These are phyloP conservation scores for Poeciliopsis retropinna DNA, from an alignment of 2,113 vertebrate species.

Conservation along the genomic window DNA sequence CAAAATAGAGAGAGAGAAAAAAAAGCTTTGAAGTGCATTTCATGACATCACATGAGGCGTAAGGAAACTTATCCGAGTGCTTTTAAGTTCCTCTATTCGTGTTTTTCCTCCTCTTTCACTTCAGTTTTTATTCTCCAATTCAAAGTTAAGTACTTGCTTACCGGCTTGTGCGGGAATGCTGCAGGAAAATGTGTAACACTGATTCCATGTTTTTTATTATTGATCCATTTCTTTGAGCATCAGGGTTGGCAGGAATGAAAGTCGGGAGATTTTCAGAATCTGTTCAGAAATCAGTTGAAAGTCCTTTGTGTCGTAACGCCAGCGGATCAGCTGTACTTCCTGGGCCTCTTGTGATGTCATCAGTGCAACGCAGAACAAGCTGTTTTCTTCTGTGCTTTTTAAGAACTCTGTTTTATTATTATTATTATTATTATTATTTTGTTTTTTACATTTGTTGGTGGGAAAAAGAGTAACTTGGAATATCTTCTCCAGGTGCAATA, in stretches of 20 bases:
- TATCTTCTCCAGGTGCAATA: slow-evolving; percentile 87
- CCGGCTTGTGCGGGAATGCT: too few species aligned
- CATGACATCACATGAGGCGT: too few species aligned
- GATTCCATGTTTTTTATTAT: too few species aligned
- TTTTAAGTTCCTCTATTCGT: too few species aligned
- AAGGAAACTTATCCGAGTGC: too few species aligned
- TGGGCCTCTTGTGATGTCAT: background rate
- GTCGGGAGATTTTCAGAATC: background rate
- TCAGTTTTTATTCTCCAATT: background rate
- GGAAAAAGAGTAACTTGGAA: background rate
- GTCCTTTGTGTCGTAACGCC: background rate
- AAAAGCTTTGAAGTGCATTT: too few species aligned
- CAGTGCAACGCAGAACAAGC: background rate
- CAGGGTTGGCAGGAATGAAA: background rate
- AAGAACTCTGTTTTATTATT: too few species aligned
- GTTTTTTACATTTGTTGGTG: too few species aligned
- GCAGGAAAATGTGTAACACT: too few species aligned
- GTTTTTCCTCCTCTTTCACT: background rate
- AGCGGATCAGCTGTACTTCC: background rate
- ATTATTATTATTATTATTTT: too few species aligned
- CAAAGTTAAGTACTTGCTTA: background rate
- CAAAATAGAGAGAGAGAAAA: too few species aligned
- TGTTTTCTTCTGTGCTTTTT: background rate
- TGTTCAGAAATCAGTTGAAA: background rate
- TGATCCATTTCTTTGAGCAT: too few species aligned